Evolutionary conservation across 2,888 invertebrate genomes (phyloP).

Genomic region (Pyrrhosoma nymphula): DNA sequence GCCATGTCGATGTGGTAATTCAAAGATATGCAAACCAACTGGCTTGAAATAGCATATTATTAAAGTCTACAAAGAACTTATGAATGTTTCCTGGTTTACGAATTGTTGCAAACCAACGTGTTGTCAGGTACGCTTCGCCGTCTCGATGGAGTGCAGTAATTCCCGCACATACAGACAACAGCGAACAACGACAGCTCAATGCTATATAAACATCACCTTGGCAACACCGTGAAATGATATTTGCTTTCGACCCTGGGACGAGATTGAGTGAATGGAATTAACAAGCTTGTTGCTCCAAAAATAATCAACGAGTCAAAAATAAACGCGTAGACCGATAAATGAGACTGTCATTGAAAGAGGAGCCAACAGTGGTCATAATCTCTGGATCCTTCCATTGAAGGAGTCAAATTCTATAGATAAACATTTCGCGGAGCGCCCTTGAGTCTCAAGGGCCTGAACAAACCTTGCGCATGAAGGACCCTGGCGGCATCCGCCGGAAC

Average conservation of each 20-base stretch:
- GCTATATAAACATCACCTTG: not conserved
- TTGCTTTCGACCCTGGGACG: not conserved
- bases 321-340: not conserved
- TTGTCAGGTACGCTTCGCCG: not conserved
- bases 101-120: not conserved
- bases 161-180: not conserved
- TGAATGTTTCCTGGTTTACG: not conserved
- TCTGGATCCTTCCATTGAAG: not conserved
- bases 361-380: not conserved
- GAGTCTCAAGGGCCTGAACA: not conserved
- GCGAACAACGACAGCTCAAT: not conserved
- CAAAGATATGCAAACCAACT: too few relatives aligned
- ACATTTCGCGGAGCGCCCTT: conserved; percentile 20
- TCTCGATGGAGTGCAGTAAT: not conserved
- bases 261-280: not conserved
- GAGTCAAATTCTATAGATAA: conserved; percentile 29
- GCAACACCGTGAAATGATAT: not conserved
- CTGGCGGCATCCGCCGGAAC: conserved; percentile 48
- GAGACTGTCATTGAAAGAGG: not conserved
- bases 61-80: too few relatives aligned
- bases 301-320: not conserved
- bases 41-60: not conserved
- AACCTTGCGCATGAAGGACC: conserved; percentile 42
- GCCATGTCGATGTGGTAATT: not conserved
- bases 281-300: not conserved